Conservation (phyloP, 1,140 invertebrate genomes). For the Metaphire vulgaris region DNA sequence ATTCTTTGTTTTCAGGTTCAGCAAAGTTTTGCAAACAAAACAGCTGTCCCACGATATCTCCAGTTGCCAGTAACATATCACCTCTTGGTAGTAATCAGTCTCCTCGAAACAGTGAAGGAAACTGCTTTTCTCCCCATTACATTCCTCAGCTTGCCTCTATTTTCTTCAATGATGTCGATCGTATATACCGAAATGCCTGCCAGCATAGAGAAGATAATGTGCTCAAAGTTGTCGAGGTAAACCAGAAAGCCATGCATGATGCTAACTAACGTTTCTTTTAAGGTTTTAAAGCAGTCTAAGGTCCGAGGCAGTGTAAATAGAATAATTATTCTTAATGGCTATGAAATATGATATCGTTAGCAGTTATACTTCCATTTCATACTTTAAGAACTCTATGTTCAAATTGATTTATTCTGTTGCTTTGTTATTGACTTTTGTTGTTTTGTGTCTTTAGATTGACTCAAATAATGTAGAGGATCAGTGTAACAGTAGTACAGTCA, state of each 20-base stretch:
- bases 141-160: background rate
- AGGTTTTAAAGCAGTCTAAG: too few species aligned
- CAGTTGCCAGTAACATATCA: background rate
- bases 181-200: background rate
- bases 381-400: too few species aligned
- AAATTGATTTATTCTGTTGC: too few species aligned
- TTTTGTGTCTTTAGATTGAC: background rate
- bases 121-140: background rate
- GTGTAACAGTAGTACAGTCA: background rate
- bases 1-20: background rate
- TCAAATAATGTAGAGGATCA: background rate
- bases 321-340: too few species aligned
- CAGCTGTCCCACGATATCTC: background rate
- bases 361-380: too few species aligned
- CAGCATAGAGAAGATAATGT: background rate
- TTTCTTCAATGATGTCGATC: background rate
- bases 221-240: background rate
- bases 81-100: background rate
- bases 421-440: too few species aligned
- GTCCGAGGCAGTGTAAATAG: too few species aligned
- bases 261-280: too few species aligned
- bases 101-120: background rate
- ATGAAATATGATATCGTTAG: too few species aligned
- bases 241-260: too few species aligned
- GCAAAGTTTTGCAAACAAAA: background rate